Base-by-base conservation (phyloP, 2,113 vertebrate species). In the Tringa solitaria region DNA sequence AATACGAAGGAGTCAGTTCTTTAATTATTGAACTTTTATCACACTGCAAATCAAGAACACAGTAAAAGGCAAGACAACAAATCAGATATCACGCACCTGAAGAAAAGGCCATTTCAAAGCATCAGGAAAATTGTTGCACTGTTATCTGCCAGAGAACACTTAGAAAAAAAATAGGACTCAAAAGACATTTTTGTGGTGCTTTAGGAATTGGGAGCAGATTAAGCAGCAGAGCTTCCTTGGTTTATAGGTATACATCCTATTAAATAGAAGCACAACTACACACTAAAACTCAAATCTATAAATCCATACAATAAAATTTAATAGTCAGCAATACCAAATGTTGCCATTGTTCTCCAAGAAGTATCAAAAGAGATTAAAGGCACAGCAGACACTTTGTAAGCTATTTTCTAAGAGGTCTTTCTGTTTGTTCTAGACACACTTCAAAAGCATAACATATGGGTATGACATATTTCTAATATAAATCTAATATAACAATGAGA, bases 171-270 rank as follows among this genome's bases (percentile, higher is more conserved):
- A 87, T 48, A 70, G 19, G 51, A 90, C 73, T 95, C 39, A 33
- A 91, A 92, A 90, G 33, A 95, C 21, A 73, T 63, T 33, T 91
- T 95, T 92, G 73, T 87, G 72, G 46, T 54, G 63, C 70, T 84
- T 87, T 46, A 72, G 43, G 32, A 95, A 83, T 80, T 91, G 48
- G 3, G 17, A 92, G 51, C 30, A 93, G 65, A 96, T 84, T 89
- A 82, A 95, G 68, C 74, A 90, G 81, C 61, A 95, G 16, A 85
- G 32, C 33, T 64, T 69, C n/a, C 89, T 93, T 75, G 21, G 27
- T 93, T 96, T 96, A 97, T 93, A 95, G 69, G 56, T 59, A 27
- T 50, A 63, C 75, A 84, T 89, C 61, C 73, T 61, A 73, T 94
- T 92, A 93, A 93, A 93, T 15, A 82, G 50, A 81, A 95, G 77